These are phyloP conservation scores for Drosophila prosaltans DNA, from an alignment of 1,140 invertebrate species.

Conservation along the genomic window DNA sequence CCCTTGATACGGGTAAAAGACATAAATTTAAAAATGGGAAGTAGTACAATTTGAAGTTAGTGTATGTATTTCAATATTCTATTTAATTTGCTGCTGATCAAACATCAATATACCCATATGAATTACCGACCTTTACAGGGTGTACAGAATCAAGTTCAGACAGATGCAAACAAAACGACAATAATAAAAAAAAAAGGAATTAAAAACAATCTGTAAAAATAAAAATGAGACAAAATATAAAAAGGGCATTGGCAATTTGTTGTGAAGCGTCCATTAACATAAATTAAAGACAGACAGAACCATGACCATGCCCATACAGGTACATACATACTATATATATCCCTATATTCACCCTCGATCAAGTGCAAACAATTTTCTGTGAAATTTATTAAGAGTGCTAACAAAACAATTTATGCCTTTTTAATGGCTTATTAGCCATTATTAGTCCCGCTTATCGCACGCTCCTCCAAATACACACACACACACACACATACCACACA, in stretches of 20 bases:
- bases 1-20: too few species aligned
- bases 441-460: conserved; percentile 79
- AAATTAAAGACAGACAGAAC: conserved; percentile 57
- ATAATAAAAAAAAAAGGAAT: conserved; percentile 27
- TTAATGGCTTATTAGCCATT: conserved; percentile 82
- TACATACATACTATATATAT: not conserved
- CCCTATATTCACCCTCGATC: conserved; percentile 6
- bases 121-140: not conserved
- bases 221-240: conserved; percentile 68
- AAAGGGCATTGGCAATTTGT: conserved; percentile 76
- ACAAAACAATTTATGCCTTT: conserved; percentile 81
- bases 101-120: not conserved
- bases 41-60: too few species aligned
- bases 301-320: conserved; percentile 24
- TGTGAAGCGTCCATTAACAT: conserved; percentile 74
- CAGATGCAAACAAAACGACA: conserved; percentile 1
- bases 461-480: conserved; percentile 49
- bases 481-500: conserved; percentile 3
- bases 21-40: too few species aligned
- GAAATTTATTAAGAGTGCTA: conserved; percentile 79
- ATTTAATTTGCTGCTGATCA: not conserved
- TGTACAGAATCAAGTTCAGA: conserved; percentile 3
- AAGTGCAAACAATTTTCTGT: conserved; percentile 52
- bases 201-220: conserved; percentile 72
- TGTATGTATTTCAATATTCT: too few species aligned